A percentile compares a stretch with the other conserved stretches of the same genome.
Evolutionary conservation across 2,797 vertebrate species (phyloP).

Genomic region (Takifugu rubripes): DNA sequence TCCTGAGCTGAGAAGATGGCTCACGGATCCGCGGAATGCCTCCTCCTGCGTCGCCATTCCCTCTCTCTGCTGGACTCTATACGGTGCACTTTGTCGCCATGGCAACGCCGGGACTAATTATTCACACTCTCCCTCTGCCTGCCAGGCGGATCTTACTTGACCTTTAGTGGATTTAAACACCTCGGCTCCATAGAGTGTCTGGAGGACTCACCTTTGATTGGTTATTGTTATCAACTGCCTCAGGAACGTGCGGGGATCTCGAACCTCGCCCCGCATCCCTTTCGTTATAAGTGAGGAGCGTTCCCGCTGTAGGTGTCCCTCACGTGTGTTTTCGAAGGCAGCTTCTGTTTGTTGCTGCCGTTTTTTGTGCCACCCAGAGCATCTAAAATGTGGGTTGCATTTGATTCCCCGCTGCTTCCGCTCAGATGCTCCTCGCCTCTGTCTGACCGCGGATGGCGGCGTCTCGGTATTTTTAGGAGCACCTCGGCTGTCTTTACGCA

Average conservation of each 20-base stretch:
- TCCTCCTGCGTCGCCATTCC: constrained; percentile 39
- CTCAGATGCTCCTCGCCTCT: constrained; percentile 17
- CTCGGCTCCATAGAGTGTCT: constrained; percentile 59
- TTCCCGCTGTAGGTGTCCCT: constrained; percentile 29
- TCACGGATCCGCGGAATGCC: constrained; percentile 67
- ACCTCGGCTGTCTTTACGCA: constrained; percentile 35
- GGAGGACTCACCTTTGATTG: constrained; percentile 45
- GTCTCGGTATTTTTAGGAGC: constrained; percentile 36
- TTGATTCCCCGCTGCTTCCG: constrained; percentile 11
- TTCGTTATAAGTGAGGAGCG: neutral
- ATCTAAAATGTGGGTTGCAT: constrained; percentile 2
- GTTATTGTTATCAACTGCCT: constrained; percentile 21
- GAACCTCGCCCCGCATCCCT: neutral
- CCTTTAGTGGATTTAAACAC: constrained; percentile 74
- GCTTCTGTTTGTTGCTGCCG: too few species aligned
- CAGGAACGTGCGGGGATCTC: neutral
- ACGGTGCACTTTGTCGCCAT: constrained; percentile 74
- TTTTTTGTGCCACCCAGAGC: neutral
- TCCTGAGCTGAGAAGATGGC: constrained; percentile 24
- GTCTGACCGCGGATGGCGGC: constrained; percentile 4
- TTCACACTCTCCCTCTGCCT: constrained; percentile 63
- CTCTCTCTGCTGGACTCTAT: constrained; percentile 42
- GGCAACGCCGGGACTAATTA: constrained; percentile 77
- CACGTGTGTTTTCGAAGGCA: too few species aligned
- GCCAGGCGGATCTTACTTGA: constrained; percentile 76